These are phyloP conservation scores for Elephas maximus DNA, from an alignment of 2,113 vertebrate species.

Conservation along the genomic window DNA sequence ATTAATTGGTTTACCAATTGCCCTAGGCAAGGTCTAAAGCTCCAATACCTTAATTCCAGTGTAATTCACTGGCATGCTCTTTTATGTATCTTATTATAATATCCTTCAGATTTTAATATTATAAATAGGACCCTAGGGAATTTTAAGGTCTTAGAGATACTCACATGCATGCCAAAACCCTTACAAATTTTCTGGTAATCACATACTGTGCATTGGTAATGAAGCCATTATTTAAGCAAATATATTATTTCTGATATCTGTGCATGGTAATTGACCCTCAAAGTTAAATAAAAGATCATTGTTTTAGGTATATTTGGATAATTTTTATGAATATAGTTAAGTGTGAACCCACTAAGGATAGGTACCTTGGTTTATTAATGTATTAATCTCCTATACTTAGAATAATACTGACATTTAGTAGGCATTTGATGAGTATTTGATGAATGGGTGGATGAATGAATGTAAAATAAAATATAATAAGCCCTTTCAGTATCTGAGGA, in stretches of 20 bases:
- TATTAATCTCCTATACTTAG: not conserved
- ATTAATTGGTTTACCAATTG: not conserved
- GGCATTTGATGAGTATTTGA: not conserved
- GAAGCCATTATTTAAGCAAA: slow-evolving; percentile 21
- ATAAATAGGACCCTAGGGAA: not conserved
- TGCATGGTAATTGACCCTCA: slow-evolving; percentile 15
- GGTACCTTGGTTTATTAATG: not conserved
- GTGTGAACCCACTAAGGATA: not conserved
- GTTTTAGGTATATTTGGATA: slow-evolving; percentile 8
- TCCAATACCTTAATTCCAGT: not conserved
- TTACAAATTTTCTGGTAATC: not conserved
- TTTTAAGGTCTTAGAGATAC: not conserved
- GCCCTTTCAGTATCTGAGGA: not conserved
- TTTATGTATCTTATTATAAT: not conserved
- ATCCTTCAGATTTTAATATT: not conserved
- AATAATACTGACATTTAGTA: not conserved
- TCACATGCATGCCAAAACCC: not conserved
- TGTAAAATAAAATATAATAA: not conserved
- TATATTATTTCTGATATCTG: not conserved
- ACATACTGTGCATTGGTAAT: not conserved
- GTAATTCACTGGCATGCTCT: not conserved
- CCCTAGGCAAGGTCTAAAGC: not conserved
- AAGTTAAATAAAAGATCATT: slow-evolving; percentile 36
- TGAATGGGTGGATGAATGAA: not conserved
- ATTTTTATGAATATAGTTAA: slow-evolving; percentile 41